These are phyloP conservation scores for Rhipidura dahli DNA, from an alignment of 2,113 vertebrate species.

Conservation along the genomic window DNA sequence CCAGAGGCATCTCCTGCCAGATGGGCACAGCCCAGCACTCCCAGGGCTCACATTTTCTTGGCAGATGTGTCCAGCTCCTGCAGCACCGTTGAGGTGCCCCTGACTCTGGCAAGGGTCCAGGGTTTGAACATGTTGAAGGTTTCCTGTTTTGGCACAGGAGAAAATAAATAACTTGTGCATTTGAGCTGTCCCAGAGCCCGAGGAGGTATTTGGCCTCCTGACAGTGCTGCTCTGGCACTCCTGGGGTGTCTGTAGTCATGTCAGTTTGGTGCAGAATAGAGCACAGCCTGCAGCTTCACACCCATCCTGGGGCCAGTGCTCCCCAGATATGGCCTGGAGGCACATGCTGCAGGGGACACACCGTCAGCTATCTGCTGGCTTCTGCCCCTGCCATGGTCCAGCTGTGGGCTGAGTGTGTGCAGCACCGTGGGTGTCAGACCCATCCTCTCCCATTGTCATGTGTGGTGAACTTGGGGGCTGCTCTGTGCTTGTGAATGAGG, in stretches of 20 bases:
- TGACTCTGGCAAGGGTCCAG: background rate
- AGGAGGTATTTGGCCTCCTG: background rate
- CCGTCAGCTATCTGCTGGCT: background rate
- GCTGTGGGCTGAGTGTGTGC: background rate
- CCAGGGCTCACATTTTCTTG: background rate
- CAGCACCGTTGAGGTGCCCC: background rate
- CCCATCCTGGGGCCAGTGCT: background rate
- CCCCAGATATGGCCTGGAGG: background rate
- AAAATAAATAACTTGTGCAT: background rate
- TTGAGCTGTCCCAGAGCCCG: slow-evolving; percentile 13
- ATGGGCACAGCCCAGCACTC: background rate
- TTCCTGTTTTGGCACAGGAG: slow-evolving; percentile 35
- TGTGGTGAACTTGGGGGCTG: background rate
- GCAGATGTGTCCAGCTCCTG: background rate
- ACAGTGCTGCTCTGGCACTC: background rate
- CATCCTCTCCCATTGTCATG: rapidly evolving
- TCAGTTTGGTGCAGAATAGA: background rate
- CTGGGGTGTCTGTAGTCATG: background rate
- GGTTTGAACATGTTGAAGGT: background rate
- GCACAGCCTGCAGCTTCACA: background rate
- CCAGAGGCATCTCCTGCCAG: background rate
- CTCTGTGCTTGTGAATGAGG: background rate
- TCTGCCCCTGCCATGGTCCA: background rate
- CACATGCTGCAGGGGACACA: rapidly evolving
- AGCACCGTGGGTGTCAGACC: rapidly evolving